Evolutionary conservation across 1,140 invertebrate genomes (phyloP), one percentile per base, ranked within the genome.

Genomic region (Tribolium castaneum): DNA sequence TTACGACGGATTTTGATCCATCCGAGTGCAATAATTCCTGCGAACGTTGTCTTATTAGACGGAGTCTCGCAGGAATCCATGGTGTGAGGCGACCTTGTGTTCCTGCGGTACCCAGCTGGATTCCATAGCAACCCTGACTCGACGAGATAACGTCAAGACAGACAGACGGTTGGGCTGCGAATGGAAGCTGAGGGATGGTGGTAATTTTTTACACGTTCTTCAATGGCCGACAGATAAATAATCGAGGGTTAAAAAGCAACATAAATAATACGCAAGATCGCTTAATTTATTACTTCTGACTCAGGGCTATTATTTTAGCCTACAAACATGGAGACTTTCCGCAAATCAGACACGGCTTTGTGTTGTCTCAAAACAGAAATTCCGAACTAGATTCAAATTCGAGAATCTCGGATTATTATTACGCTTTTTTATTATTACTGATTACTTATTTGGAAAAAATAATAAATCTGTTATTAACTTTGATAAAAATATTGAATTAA

Each of bases 51-150:
- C 50, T 73, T 73, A 59, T 50, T 13, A 30, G 10, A 49, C 12
- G 25, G 9, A 66, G n/a, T 54, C 71, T 73, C 71, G 71, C 71
- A 51, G 71, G 71, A 73, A 73, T 73, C 22, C 71, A 73, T 73
- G 45, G 71, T 51, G 49, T 73, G 52, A 54, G 71, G 49, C 71
- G 52, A 51, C 71, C 71, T 52, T 73, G 71, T 73, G 45, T 73
- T 73, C 71, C 71, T 73, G 50, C 71, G 71, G 71, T 73, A 73
- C 71, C 25, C 45, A 14, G 71, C 71, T 73, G 71, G 71, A 73
- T 73, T 73, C 71, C 71, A 73, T 73, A 73, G 71, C 71, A 73
- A 73, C 71, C 71, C 71, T 52, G 52, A 73, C 71, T 73, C 25
- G 49, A 51, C 70, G 52, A 73, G 71, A 73, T 73, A 73, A 73